A percentile compares a stretch with the other conserved stretches of the same genome.
phyloP scores from a whole-genome alignment of 64 coral and sea anemone genomes.

The Montipora cactus region DNA sequence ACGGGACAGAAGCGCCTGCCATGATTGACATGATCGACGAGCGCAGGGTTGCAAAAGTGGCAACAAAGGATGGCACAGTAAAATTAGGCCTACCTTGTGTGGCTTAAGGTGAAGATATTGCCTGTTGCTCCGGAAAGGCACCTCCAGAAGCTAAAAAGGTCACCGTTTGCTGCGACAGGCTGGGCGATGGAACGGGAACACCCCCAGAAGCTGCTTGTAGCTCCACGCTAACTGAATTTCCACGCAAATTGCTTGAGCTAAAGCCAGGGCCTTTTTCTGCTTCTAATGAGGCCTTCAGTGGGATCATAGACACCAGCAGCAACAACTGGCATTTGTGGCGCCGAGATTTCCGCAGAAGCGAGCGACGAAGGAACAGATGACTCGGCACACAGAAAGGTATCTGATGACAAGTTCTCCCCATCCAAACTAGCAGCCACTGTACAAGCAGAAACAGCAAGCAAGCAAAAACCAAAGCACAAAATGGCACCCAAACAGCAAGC shows the following conservation, averaged over 20 bases:
- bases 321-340: not conserved
- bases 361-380: not conserved
- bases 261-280: not conserved
- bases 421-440: not conserved
- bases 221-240: not conserved
- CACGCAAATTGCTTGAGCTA: not conserved
- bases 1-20: not conserved
- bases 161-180: not conserved
- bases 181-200: not conserved
- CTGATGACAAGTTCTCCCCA: not conserved
- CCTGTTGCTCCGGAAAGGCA: not conserved
- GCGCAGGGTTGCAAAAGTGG: not conserved
- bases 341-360: not conserved
- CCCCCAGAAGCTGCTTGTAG: not conserved
- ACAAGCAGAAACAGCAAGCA: not conserved
- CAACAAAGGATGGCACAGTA: slow-evolving; percentile 19
- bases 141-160: slow-evolving; percentile 5
- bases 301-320: not conserved
- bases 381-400: not conserved
- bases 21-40: not conserved
- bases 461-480: not conserved
- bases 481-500: not conserved
- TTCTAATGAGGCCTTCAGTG: not conserved
- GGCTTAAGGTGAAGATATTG: not conserved
- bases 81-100: slow-evolving; percentile 16